Conservation (phyloP, 2,113 vertebrate species). For the Centropus unirufus region DNA sequence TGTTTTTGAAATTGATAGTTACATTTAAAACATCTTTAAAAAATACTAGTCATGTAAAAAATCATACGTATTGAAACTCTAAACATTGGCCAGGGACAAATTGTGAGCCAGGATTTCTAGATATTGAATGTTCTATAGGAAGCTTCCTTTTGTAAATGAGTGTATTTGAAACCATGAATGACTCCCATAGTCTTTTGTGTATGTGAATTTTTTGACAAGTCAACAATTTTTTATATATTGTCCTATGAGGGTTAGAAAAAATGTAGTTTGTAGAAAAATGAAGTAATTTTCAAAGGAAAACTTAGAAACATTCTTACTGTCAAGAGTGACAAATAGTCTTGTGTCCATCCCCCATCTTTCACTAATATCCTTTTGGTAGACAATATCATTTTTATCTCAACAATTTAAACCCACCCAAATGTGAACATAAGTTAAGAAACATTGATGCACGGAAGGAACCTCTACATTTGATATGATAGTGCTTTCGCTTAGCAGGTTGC, state of each 20-base stretch:
- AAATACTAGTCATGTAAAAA: conserved; percentile 13
- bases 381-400: background rate
- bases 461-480: background rate
- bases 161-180: background rate
- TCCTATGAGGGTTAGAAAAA: background rate
- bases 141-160: background rate
- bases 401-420: background rate
- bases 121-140: background rate
- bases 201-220: conserved; percentile 3
- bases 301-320: background rate
- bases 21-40: conserved; percentile 2
- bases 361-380: background rate
- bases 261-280: background rate
- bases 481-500: background rate
- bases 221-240: background rate
- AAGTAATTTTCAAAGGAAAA: background rate
- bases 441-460: background rate
- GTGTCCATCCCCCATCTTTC: background rate
- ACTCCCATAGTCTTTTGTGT: background rate
- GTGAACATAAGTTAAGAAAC: background rate
- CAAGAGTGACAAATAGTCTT: background rate
- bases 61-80: background rate
- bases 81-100: background rate
- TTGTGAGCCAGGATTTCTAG: background rate
- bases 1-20: conserved; percentile 11